Evolutionary conservation across 2,797 vertebrate species (phyloP), one percentile per base, ranked within the genome.

Genomic region (Centroberyx gerrardi): DNA sequence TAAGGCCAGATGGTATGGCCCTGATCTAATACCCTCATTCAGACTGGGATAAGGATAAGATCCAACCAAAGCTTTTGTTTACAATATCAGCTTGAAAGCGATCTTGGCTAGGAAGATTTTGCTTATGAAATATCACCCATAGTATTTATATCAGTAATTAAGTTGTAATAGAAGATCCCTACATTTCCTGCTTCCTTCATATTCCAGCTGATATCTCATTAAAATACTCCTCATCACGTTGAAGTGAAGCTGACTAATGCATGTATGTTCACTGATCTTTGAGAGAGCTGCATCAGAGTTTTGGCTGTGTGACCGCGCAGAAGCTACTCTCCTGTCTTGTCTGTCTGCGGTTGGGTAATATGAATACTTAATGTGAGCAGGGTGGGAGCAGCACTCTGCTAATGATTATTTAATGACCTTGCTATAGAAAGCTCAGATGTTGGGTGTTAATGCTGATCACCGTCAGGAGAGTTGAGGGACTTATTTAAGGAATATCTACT

Each of bases 331-430:
- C 22, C 51, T 18, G 12, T 46, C 38, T 4, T 55, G 49, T 76
- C 60, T 72, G 31, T 64, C 18, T 67, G 14, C 59, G 28, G 52
- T 78, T 52, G 51, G 38, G 49, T 8, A 31, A 2, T 72, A 87
- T 93, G 63, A 90, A 93, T 92, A 80, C 64, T 92, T 90, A 5
- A 94, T 88, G 72, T 61, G 49, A 28, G 1, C 40, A 17, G 10
- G 51, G 61, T 80, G 62, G 76, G 63, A 59, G 59, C 75, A 59
- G 62, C 33, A 9, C 46, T 66, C 52, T 56, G 46, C 31, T 73
- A 52, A 84, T 92, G 68, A 84, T 69, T 90, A 80, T 82, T 90
- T 90, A 75, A 92, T 86, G 80, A 61, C 58, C 60, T 65, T 74
- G 68, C 70, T 64, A 22, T 58, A 66, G 64, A 52, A 52, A 46